phyloP scores from a whole-genome alignment of 1,140 invertebrate species.

The Drosophila santomea region DNA sequence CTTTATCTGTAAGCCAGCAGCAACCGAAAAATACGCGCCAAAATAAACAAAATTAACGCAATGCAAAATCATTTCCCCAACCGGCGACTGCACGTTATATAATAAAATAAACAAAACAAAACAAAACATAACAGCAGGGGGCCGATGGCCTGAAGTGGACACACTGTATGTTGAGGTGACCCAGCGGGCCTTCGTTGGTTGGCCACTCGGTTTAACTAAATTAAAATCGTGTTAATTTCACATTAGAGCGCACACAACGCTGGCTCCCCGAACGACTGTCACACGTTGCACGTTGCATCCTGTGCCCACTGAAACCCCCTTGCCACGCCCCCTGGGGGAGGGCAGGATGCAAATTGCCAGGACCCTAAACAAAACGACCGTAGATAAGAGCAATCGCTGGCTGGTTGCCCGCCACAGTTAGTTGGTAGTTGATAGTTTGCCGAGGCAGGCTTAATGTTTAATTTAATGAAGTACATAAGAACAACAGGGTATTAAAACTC shows the following conservation, averaged over 20 bases:
- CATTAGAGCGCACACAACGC: constrained; percentile 78
- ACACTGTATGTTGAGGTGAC: constrained; percentile 14
- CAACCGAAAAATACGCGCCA: constrained; percentile 49
- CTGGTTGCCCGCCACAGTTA: constrained; percentile 2
- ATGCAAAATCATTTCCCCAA: constrained; percentile 64
- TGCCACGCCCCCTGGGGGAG: constrained; percentile 15
- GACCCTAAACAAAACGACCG: constrained; percentile 59
- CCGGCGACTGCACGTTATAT: constrained; percentile 31
- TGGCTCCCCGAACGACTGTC: constrained; percentile 59
- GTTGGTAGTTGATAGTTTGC: constrained; percentile 6
- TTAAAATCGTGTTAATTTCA: constrained; percentile 84
- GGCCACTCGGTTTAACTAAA: constrained; percentile 81
- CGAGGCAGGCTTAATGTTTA: neutral
- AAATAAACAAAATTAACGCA: constrained; percentile 72
- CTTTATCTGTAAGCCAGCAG: constrained; percentile 55
- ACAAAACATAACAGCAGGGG: constrained; percentile 34
- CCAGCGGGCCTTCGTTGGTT: constrained; percentile 51
- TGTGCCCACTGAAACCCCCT: neutral
- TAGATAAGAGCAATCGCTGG: constrained; percentile 58
- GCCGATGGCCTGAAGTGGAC: neutral
- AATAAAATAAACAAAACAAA: constrained; percentile 48
- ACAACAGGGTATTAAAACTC: too few relatives aligned
- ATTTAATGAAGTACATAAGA: too few relatives aligned
- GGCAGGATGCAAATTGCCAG: constrained; percentile 65
- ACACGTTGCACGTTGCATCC: constrained; percentile 41